Evolutionary conservation across 2,888 invertebrate genomes (phyloP).

Genomic region (Mylabris sibirica): DNA sequence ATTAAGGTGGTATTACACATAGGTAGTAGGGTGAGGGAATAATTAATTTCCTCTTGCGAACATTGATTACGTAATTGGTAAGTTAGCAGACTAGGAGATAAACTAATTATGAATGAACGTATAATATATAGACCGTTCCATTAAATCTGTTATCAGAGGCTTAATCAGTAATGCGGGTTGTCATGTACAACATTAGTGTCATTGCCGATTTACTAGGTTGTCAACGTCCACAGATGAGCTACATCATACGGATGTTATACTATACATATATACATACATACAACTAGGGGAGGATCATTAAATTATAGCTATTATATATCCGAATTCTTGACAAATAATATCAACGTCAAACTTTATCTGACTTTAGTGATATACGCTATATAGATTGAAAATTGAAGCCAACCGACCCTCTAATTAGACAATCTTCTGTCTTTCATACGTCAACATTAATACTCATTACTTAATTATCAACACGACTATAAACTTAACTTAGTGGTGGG

Average conservation of each 20-base stretch:
- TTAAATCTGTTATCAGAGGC: constrained; percentile 60
- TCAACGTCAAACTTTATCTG: constrained; percentile 36
- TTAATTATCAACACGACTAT: constrained; percentile 7
- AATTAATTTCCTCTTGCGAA: constrained; percentile 41
- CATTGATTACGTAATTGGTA: constrained; percentile 56
- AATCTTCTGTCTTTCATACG: constrained; percentile 21
- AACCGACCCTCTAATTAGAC: constrained; percentile 26
- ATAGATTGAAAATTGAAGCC: neutral
- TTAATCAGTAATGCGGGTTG: constrained; percentile 61
- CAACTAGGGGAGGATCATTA: constrained; percentile 44
- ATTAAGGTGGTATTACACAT: constrained; percentile 20
- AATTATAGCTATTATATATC: constrained; percentile 44
- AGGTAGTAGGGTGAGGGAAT: constrained; percentile 21
- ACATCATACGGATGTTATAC: constrained; percentile 34
- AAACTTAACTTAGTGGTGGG: neutral
- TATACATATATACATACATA: neutral
- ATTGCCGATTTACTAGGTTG: constrained; percentile 56
- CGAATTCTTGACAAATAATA: constrained; percentile 46
- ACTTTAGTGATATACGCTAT: constrained; percentile 15
- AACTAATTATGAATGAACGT: constrained; percentile 57
- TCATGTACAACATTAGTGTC: constrained; percentile 61
- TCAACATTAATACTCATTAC: constrained; percentile 9
- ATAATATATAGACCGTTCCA: constrained; percentile 58
- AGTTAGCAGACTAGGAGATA: constrained; percentile 56
- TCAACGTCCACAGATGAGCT: constrained; percentile 47